phyloP scores from a whole-genome alignment of 2,888 invertebrate genomes.

The Eupeodes luniger region DNA sequence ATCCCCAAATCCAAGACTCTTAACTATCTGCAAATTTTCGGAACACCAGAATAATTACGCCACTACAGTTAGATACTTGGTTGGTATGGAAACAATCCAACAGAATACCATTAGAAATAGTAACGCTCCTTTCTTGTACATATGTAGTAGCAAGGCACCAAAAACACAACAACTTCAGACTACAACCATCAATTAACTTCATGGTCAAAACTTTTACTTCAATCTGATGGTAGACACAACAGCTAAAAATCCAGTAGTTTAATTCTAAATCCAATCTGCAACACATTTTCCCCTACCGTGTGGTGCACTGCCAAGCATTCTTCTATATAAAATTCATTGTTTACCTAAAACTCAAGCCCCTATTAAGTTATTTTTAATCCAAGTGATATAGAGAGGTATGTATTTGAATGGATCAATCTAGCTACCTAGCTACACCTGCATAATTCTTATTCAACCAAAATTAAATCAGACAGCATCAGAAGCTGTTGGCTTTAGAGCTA shows the following conservation, averaged over 20 bases:
- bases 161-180: not conserved
- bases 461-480: slow-evolving; percentile 10
- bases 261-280: slow-evolving; percentile 1
- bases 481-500: not conserved
- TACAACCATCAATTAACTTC: slow-evolving; percentile 48
- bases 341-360: slow-evolving; percentile 9
- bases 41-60: slow-evolving; percentile 27
- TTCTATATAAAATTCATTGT: slow-evolving; percentile 40
- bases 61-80: not conserved
- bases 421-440: slow-evolving; percentile 30
- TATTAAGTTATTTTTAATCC: slow-evolving; percentile 1
- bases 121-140: slow-evolving; percentile 9
- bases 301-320: not conserved
- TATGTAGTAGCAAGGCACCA: not conserved
- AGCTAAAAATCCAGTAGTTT: slow-evolving; percentile 2
- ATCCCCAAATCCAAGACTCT: slow-evolving; percentile 8
- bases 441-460: not conserved
- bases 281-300: slow-evolving; percentile 40
- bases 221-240: not conserved
- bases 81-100: not conserved
- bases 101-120: slow-evolving; percentile 50
- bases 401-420: too few species aligned
- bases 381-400: not conserved
- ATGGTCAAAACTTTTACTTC: slow-evolving; percentile 54
- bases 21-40: slow-evolving; percentile 8